A percentile compares a stretch with the other conserved stretches of the same genome.
Evolutionary conservation across 2,113 vertebrate genomes (phyloP).

Genomic region (Burhinus oedicnemus): DNA sequence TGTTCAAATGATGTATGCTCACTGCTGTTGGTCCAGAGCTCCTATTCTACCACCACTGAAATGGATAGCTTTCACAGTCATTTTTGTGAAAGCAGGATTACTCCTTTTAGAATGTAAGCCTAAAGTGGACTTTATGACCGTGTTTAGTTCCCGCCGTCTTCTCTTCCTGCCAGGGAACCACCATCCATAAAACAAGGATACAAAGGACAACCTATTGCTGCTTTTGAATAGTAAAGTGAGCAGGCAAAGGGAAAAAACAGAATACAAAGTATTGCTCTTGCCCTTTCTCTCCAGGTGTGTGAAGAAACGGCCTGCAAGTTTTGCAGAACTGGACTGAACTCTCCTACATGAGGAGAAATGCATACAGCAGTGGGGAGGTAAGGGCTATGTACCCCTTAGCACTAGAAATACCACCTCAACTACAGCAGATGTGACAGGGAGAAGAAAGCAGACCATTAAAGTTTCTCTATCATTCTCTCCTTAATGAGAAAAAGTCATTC

Average conservation of each 20-base stretch:
- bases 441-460: neutral
- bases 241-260: neutral
- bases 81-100: neutral
- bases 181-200: neutral
- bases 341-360: neutral
- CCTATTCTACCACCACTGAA: neutral
- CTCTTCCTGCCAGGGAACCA: neutral
- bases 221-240: neutral
- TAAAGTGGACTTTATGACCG: neutral
- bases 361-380: neutral
- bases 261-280: neutral
- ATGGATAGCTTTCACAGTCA: neutral
- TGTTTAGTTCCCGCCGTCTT: neutral
- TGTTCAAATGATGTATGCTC: neutral
- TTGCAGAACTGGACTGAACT: neutral
- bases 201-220: neutral
- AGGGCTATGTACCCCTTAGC: neutral
- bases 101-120: neutral
- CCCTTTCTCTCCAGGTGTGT: neutral
- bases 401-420: neutral
- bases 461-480: neutral
- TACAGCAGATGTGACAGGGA: neutral
- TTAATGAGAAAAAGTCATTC: neutral
- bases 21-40: neutral
- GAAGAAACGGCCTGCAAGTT: neutral